Evolutionary conservation across 2,113 vertebrate species (phyloP), one percentile per base, ranked within the genome.

Genomic region (Rhabdomys dilectus): DNA sequence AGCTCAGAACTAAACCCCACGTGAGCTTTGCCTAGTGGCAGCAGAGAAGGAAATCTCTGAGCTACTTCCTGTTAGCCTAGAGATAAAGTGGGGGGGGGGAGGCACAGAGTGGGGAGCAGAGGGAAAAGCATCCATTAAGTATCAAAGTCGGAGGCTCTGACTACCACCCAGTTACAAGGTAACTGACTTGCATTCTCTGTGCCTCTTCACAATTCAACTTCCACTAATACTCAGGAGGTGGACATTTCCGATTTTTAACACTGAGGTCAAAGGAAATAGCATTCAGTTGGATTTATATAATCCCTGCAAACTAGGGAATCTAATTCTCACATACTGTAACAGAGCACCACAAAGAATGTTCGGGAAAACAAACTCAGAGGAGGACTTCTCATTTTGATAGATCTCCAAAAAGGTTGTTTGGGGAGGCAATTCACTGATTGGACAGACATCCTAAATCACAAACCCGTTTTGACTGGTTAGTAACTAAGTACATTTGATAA

Each of bases 11-110:
- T 91, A 91, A 96, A 75, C 45, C 92, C 72, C 66, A 70, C 0
- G 0, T 75, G 91, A 97, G 81, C 51, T 88, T 84, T 58, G 92
- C 92, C 92, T 75, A 7, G 12, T 42, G n/a, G 13, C 19, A 4
- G 84, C 64, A n/a, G 78, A 48, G n/a, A 80, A 88, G 60, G 93
- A 73, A 97, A 91, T 94, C 76, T 8, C 85, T 48, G 68, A 70
- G 34, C 85, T 56, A 73, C 77, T n/a, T 95, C 82, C 90, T 58
- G 45, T 66, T 86, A 93, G 85, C 86, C 72, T 78, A 22, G 85
- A 51, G 36, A 9, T 42, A 64, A 26, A 26, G 26, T 3, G 24
- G 60, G 8, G 48, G 8, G 8, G 6, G 75, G 34, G 45, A 29
- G 86, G 48, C n/a, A n/a, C n/a, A n/a, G n/a, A n/a, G n/a, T n/a